phyloP scores from a whole-genome alignment of 2,797 vertebrate species.

The Coluber constrictor region DNA sequence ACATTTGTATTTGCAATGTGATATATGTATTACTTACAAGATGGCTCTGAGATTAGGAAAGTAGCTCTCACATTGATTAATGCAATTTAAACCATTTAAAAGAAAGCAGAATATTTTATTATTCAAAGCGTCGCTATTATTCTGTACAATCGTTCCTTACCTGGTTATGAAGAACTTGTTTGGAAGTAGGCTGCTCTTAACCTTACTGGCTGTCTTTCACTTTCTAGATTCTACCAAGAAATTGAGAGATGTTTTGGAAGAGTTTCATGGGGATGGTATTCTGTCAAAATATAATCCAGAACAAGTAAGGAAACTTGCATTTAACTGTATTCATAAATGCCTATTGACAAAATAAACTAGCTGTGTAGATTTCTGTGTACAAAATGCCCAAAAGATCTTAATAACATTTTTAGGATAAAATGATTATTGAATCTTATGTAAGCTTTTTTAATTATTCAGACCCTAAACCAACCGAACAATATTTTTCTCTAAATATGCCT shows the following conservation, averaged over 20 bases:
- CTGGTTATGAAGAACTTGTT: neutral
- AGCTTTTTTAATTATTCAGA: neutral
- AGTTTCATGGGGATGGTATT: conserved; percentile 84
- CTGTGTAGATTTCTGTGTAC: neutral
- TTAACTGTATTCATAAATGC: conserved; percentile 1
- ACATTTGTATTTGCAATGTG: conserved; percentile 6
- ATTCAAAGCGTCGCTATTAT: neutral
- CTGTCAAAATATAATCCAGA: conserved; percentile 87
- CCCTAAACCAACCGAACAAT: neutral
- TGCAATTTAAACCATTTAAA: neutral
- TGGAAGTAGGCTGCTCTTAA: neutral
- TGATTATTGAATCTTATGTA: neutral
- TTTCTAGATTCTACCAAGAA: conserved; percentile 88
- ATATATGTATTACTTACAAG: neutral
- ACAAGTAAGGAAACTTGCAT: conserved; percentile 75
- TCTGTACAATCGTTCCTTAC: neutral
- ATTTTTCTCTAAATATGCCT: neutral
- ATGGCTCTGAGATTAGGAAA: neutral
- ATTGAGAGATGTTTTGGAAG: conserved; percentile 89
- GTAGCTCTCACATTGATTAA: neutral
- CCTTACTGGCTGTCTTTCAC: conserved; percentile 35
- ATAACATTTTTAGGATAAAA: neutral
- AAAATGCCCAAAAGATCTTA: neutral
- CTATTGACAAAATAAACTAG: neutral
- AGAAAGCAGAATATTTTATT: neutral